Percentiles rank a stretch among this genome's conserved stretches.
Evolutionary conservation across 1,140 invertebrate genomes (phyloP).

Genomic region (Halotydeus destructor): DNA sequence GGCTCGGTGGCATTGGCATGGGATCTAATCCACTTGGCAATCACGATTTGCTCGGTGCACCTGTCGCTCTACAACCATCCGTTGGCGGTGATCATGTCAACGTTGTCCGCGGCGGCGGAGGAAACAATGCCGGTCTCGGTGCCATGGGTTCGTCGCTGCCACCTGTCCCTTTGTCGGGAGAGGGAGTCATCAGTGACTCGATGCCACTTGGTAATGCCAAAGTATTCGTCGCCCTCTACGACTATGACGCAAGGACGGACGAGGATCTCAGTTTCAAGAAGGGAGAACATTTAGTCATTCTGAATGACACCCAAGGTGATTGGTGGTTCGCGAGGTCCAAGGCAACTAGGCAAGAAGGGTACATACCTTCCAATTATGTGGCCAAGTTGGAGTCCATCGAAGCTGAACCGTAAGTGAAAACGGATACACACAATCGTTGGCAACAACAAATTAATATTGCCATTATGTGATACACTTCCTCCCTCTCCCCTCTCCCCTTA

Average conservation of each 20-base stretch:
- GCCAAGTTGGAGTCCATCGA: slow-evolving; percentile 96
- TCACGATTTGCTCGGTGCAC: neutral
- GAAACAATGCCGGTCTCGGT: neutral
- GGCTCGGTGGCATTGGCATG: too few species aligned
- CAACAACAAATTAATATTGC: too few species aligned
- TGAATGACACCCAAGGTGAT: slow-evolving; percentile 96
- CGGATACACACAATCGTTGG: too few species aligned
- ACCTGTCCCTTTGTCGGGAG: neutral
- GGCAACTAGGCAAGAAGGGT: slow-evolving; percentile 82
- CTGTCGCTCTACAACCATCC: neutral
- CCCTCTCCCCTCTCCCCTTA: too few species aligned
- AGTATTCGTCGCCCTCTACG: slow-evolving; percentile 87
- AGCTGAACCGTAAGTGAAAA: slow-evolving; percentile 80
- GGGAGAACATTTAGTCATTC: slow-evolving; percentile 90
- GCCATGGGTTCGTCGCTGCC: neutral
- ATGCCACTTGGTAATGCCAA: neutral
- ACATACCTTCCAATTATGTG: slow-evolving; percentile 99
- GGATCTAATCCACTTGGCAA: neutral
- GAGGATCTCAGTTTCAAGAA: slow-evolving; percentile 97
- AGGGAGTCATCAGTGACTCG: neutral
- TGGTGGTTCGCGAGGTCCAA: slow-evolving; percentile 98
- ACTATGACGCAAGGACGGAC: slow-evolving; percentile 95
- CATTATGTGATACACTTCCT: too few species aligned
- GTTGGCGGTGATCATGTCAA: neutral
- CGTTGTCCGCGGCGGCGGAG: too few species aligned